These are phyloP conservation scores for Drosophila algonquin DNA, from an alignment of 2,888 invertebrate species.

Conservation along the genomic window DNA sequence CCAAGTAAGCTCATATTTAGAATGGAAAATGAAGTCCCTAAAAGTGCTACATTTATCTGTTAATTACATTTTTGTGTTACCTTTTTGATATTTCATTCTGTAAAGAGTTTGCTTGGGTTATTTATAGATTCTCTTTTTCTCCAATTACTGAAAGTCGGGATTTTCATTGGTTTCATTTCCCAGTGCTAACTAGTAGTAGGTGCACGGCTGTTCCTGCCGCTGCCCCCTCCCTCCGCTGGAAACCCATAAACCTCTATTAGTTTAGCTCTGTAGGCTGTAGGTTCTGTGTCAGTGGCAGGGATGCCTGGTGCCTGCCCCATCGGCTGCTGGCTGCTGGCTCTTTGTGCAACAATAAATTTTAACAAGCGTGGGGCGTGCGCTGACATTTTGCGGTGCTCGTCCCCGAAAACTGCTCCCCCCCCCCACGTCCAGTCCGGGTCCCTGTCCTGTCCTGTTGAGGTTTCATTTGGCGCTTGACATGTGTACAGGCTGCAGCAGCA, in stretches of 20 bases:
- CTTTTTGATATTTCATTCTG: not conserved
- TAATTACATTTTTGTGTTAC: not conserved
- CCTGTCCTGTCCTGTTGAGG: slow-evolving; percentile 60
- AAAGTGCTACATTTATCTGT: not conserved
- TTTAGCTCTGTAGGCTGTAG: slow-evolving; percentile 35
- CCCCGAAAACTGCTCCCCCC: slow-evolving; percentile 24
- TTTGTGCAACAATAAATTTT: slow-evolving; percentile 71
- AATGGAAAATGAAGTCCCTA: not conserved
- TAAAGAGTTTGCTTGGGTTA: not conserved
- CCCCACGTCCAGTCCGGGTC: slow-evolving; percentile 16
- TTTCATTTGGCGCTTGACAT: slow-evolving; percentile 76
- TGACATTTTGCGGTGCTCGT: slow-evolving; percentile 66
- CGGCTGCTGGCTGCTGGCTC: slow-evolving; percentile 28
- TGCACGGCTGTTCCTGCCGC: not conserved
- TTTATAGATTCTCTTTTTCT: not conserved
- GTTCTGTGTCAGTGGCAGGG: slow-evolving; percentile 10
- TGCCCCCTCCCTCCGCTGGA: slow-evolving; percentile 9
- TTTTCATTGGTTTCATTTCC: slow-evolving; percentile 7
- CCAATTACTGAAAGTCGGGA: not conserved
- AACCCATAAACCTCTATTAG: slow-evolving; percentile 53
- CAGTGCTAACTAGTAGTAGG: slow-evolving; percentile 19
- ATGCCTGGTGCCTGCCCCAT: not conserved
- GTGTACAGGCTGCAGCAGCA: slow-evolving; percentile 47
- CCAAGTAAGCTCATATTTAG: not conserved
- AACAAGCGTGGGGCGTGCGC: slow-evolving; percentile 69